Evolutionary conservation across 1,140 invertebrate genomes (phyloP).

Genomic region (Probaryconus sp.): DNA sequence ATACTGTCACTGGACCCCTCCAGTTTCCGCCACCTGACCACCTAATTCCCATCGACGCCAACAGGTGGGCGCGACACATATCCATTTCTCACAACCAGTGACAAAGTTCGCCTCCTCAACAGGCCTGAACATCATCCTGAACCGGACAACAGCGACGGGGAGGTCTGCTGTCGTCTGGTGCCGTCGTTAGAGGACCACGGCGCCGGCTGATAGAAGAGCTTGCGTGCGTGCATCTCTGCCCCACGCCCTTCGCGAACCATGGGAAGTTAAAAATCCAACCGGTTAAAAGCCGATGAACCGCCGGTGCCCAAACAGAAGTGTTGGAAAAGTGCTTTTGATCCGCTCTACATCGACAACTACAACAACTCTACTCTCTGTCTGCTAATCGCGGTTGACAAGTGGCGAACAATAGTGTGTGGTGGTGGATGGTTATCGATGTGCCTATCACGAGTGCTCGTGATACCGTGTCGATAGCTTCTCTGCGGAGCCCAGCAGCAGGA

Average conservation of each 20-base stretch:
- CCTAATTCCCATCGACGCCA: no score
- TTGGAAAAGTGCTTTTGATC: conserved; percentile 27
- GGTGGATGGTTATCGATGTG: conserved; percentile 66
- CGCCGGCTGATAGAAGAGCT: conserved; percentile 6
- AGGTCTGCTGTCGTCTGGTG: not conserved
- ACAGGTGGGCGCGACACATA: no score
- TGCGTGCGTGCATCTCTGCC: not conserved
- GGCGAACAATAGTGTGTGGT: conserved; percentile 65
- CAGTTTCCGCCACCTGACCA: no score
- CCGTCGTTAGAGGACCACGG: conserved; percentile 5
- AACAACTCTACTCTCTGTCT: not conserved
- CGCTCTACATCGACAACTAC: no score
- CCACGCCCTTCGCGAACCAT: conserved; percentile 1
- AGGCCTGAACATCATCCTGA: no score
- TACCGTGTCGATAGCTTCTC: conserved; percentile 63
- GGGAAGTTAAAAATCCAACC: no score
- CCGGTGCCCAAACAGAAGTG: no score
- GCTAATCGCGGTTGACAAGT: conserved; percentile 36
- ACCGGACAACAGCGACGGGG: no score
- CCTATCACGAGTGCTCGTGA: conserved; percentile 63
- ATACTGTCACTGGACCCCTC: no score
- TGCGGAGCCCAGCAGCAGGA: no score
- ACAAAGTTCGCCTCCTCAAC: no score
- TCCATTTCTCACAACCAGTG: no score
- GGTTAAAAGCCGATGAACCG: conserved; percentile 5